These are phyloP conservation scores for Nomada fabriciana DNA, from an alignment of 2,888 invertebrate species.

Conservation along the genomic window DNA sequence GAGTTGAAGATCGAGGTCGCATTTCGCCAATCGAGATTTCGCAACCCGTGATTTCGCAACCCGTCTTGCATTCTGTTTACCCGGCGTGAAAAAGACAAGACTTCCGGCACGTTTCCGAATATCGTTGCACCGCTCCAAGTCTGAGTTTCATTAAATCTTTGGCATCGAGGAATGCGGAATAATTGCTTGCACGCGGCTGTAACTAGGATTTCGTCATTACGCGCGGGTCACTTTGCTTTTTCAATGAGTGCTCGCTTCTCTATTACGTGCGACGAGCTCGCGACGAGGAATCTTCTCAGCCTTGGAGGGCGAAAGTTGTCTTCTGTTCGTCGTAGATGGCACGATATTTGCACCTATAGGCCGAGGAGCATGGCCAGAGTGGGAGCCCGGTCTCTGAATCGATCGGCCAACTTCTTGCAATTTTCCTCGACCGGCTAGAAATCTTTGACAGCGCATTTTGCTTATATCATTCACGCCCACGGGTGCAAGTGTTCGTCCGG, in stretches of 20 bases:
- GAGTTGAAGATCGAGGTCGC: constrained; percentile 71
- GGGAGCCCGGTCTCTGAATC: constrained; percentile 29
- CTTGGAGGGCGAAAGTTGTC: constrained; percentile 83
- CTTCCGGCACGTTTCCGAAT: constrained; percentile 22
- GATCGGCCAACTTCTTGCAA: neutral
- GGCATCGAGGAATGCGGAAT: too few species aligned
- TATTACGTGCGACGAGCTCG: constrained; percentile 76
- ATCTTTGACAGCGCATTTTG: neutral
- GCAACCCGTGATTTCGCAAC: constrained; percentile 66
- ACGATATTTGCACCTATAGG: constrained; percentile 75
- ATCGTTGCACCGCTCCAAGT: neutral
- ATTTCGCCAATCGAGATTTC: constrained; percentile 68
- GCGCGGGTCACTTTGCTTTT: constrained; percentile 57
- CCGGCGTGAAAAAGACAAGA: constrained; percentile 21
- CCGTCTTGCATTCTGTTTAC: constrained; percentile 38
- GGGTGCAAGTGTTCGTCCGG: constrained; percentile 12
- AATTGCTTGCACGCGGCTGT: too few species aligned
- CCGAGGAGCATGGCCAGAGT: constrained; percentile 32
- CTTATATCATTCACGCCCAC: constrained; percentile 22
- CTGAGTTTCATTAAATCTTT: too few species aligned
- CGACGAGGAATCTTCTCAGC: constrained; percentile 81
- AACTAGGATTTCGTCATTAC: too few species aligned
- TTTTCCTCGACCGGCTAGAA: neutral
- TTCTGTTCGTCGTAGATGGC: constrained; percentile 70
- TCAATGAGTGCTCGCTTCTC: constrained; percentile 69